phyloP scores from a whole-genome alignment of 2,888 invertebrate species.

The Drosophila setosimentum region DNA sequence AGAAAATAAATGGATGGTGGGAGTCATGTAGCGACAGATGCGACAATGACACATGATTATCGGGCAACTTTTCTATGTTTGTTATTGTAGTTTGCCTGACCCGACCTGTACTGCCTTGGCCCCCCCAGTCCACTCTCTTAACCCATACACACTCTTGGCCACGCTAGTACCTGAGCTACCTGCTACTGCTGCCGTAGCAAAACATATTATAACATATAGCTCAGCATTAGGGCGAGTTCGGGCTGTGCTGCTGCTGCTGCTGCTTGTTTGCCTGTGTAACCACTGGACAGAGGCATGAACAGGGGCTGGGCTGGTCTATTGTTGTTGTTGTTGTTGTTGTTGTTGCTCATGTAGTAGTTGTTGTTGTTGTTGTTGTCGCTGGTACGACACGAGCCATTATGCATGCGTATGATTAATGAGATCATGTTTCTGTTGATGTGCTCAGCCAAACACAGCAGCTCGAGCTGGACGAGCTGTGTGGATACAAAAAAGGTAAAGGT shows the following conservation, averaged over 20 bases:
- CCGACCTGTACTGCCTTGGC: constrained; percentile 48
- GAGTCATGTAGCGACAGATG: constrained; percentile 61
- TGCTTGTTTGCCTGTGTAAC: constrained; percentile 35
- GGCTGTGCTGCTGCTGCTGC: constrained; percentile 4
- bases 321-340: constrained; percentile 36
- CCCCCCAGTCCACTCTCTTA: constrained; percentile 25
- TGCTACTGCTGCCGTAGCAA: constrained; percentile 19
- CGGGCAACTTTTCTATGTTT: constrained; percentile 50
- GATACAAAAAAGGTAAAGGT: constrained; percentile 3
- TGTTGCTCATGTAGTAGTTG: constrained; percentile 18
- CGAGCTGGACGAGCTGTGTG: constrained; percentile 3
- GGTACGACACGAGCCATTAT: constrained; percentile 71
- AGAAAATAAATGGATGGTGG: neutral
- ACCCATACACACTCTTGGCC: constrained; percentile 1
- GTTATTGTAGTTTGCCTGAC: constrained; percentile 47
- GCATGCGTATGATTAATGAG: constrained; percentile 78
- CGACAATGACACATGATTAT: constrained; percentile 81
- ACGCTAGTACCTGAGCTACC: constrained; percentile 19
- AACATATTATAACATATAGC: constrained; percentile 71
- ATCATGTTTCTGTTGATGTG: constrained; percentile 75
- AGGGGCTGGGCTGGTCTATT: neutral
- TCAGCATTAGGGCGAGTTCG: constrained; percentile 39
- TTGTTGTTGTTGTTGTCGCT: constrained; percentile 29
- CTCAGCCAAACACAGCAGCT: constrained; percentile 31
- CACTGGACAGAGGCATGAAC: constrained; percentile 13